Evolutionary conservation across 2,888 invertebrate genomes (phyloP), one percentile per base, ranked within the genome.

Genomic region (Spilosoma lubricipeda): DNA sequence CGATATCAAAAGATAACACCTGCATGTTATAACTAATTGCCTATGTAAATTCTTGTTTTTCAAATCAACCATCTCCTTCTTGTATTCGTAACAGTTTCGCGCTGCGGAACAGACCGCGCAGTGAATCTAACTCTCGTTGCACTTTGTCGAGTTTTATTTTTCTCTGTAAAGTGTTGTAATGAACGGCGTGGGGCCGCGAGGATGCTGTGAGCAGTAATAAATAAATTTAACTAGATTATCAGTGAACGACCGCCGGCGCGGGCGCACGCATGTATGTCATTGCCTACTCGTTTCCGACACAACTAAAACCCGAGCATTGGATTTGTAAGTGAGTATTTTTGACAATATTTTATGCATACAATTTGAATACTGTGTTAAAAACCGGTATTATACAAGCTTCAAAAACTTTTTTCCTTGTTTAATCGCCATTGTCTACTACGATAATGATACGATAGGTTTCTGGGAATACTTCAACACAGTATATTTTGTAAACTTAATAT

Each of bases 161-260:
- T 73, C 73, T 75, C 81, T 78, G 78, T 77, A 71, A 77, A 80
- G 74, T 74, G 75, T 68, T 75, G 77, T 82, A 83, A 84, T 79
- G 81, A 79, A 83, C 84, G 80, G 82, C 82, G 84, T 80, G 85
- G 83, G 86, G 86, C 86, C 83, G 80, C 76, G 84, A 79, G 85
- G 85, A 82, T 80, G 82, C 83, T 77, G 82, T 81, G 82, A 74
- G 81, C 80, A 84, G 77, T 89, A 88, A 91, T 93, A 92, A 92
- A 93, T 93, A 92, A 88, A 91, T 93, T 91, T 91, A 91, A 92
- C 91, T 91, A 93, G 93, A 93, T 93, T 92, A 93, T 93, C 93
- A 90, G 92, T 88, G 84, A 77, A 74, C 81, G 81, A 72, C 78
- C 77, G 84, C 84, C 78, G 77, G 86, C 85, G 82, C 84, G 73